Base-by-base conservation (phyloP, 1,140 invertebrate species). In the Dryas iulia region DNA sequence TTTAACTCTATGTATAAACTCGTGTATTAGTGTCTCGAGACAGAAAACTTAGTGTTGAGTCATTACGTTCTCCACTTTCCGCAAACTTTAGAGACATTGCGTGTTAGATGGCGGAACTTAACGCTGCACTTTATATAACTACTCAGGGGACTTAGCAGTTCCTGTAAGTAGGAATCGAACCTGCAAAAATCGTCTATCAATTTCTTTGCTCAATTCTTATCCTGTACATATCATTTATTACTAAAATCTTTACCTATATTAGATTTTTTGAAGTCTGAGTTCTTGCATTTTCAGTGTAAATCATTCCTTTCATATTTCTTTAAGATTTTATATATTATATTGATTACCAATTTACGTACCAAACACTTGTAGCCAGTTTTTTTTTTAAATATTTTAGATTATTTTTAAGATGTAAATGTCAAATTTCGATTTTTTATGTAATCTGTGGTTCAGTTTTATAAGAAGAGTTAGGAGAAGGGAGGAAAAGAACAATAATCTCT, bases 351-450 rank as follows among this genome's bases (percentile, higher is more conserved):
- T 66, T 58, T 68, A 14, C 52, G 65, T 75, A 82, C 80, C 80
- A 82, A 82, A 80, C 60, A 54, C 75, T 66, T 75, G 66, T 72
- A 78, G 78, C 77, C 78, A 80, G 76, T 82, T 76, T 59, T 59
- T 39, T 73, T 26, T 23, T 21, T 35, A n/a, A n/a, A n/a, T n/a
- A n/a, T 47, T 18, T 18, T 18, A 18, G n/a, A 7, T 14, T 39
- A 39, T 5, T 47, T 47, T 47, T 47, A 47, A 47, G 39, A 47
- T 47, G n/a, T 10, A 47, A 21, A 47, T n/a, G 14, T 47, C 18
- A 47, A 7, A 39, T 47, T 47, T 47, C 10, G 39, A 10, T 10
- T 1, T 31, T 31, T 6, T 31, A 31, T 47, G 21, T 47, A 47
- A 47, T 47, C 14, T 47, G 7, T 47, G 35, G 7, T 18, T 21